Conservation (phyloP, 1,140 invertebrate species). For the Drosophila kurseongensis region DNA sequence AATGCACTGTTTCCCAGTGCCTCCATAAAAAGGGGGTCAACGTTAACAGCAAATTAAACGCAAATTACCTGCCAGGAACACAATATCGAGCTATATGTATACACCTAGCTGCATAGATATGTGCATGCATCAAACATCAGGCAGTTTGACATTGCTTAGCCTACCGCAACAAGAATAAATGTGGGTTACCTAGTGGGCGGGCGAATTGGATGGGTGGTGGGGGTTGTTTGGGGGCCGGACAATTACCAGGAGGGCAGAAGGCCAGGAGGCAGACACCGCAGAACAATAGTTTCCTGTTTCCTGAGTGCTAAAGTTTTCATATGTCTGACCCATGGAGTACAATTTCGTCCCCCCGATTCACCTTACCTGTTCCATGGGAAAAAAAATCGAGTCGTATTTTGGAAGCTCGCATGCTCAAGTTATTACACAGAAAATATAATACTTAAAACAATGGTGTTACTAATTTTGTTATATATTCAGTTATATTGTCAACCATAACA, state of each 20-base stretch:
- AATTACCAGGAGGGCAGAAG: slow-evolving; percentile 53
- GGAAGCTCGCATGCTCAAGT: slow-evolving; percentile 22
- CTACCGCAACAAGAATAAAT: slow-evolving; percentile 45
- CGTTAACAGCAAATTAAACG: slow-evolving; percentile 45
- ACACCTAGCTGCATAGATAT: slow-evolving; percentile 15
- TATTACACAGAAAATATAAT: slow-evolving; percentile 22
- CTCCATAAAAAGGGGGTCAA: slow-evolving; percentile 32
- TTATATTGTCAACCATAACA: no score
- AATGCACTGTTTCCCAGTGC: slow-evolving; percentile 14
- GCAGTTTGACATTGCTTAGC: slow-evolving; percentile 45
- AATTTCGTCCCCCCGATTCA: neutral
- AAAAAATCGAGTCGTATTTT: slow-evolving; percentile 23
- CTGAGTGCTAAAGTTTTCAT: slow-evolving; percentile 67
- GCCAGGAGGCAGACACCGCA: slow-evolving; percentile 49
- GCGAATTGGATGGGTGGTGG: neutral
- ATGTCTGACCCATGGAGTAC: slow-evolving; percentile 32
- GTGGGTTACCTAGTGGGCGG: slow-evolving; percentile 11
- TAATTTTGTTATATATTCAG: neutral
- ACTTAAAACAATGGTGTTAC: no score
- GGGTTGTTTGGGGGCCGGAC: slow-evolving; percentile 20
- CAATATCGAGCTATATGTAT: slow-evolving; percentile 7
- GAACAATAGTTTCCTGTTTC: slow-evolving; percentile 67
- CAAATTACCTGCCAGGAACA: slow-evolving; percentile 49
- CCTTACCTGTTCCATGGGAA: neutral
- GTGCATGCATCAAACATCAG: slow-evolving; percentile 53